Percentiles rank a stretch among this genome's conserved stretches.
phyloP scores from a whole-genome alignment of 37 sponge, comb jelly and placozoan species.

The Ianthella basta region DNA sequence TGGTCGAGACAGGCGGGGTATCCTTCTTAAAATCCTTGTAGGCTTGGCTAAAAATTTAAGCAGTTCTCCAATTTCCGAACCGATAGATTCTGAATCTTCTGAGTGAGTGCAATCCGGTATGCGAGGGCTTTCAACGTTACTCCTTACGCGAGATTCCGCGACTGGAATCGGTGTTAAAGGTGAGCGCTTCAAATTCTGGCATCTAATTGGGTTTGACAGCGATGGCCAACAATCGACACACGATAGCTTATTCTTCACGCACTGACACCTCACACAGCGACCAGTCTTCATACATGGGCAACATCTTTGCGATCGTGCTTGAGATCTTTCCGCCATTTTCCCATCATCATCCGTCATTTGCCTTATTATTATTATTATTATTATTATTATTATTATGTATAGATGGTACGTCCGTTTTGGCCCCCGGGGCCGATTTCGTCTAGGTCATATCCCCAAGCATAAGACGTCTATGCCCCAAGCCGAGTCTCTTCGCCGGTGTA shows the following conservation, averaged over 20 bases:
- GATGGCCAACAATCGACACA: slow-evolving; percentile 2
- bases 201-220: neutral
- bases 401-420: too few relatives aligned
- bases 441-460: too few relatives aligned
- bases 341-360: neutral
- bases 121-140: neutral
- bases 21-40: neutral
- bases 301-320: neutral
- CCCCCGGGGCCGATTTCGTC: too few relatives aligned
- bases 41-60: neutral
- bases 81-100: neutral
- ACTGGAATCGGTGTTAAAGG: neutral
- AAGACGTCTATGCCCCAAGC: too few relatives aligned
- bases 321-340: neutral
- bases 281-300: slow-evolving; percentile 6
- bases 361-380: neutral
- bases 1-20: neutral
- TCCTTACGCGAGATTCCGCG: neutral
- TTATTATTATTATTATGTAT: neutral
- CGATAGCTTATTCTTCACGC: neutral
- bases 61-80: neutral
- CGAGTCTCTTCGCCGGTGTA: too few relatives aligned
- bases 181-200: neutral
- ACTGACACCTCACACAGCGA: neutral
- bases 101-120: neutral